Base-by-base conservation (phyloP, 2,888 invertebrate species). In the Archips crataeganus region DNA sequence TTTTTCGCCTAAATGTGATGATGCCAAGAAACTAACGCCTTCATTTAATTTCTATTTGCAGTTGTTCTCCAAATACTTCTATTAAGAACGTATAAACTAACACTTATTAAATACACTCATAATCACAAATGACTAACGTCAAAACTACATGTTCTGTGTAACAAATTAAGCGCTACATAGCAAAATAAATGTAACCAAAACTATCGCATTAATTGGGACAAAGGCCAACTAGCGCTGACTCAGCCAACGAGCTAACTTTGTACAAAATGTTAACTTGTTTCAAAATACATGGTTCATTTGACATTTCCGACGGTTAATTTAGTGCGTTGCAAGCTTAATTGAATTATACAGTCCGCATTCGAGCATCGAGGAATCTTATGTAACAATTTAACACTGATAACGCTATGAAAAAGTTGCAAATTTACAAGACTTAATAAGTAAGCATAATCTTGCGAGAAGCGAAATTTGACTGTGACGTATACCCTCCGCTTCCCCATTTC, bases 261-360 rank as follows among this genome's bases (percentile, higher is more conserved):
- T 57, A 57, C 57, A 57, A 57, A 57, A 57, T 57, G 57, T 57
- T 57, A 57, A 3, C 32, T 32, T 57, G 57, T 57, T 32, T 23
- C 57, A 10, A 57, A 23, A 57, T 57, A 32, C 3, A 32, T 10
- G 32, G 32, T 32, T 32, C 11, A 10, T 57, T 32, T 11, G 6
- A 32, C 10, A 57, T 57, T 32, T 11, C 32, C 32, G 32, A 8
- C 4, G 23, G 23, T 57, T 15, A 57, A 57, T 3, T 57, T 11
- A 4, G 57, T 32, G 3, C 9, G 8, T 54, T 54, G 54, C 32
- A 57, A 10, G 32, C 3, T 1, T 57, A 32, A 23, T 39, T 54
- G n/a, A 49, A 39, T 39, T 39, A 39, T 4, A 39, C 39, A 39
- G 39, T 39, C 39, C 39, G 39, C 39, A 39, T 6, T 4, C 5